These are phyloP conservation scores for Cartodere bifasciata DNA, from an alignment of 2,888 invertebrate species.

Conservation along the genomic window DNA sequence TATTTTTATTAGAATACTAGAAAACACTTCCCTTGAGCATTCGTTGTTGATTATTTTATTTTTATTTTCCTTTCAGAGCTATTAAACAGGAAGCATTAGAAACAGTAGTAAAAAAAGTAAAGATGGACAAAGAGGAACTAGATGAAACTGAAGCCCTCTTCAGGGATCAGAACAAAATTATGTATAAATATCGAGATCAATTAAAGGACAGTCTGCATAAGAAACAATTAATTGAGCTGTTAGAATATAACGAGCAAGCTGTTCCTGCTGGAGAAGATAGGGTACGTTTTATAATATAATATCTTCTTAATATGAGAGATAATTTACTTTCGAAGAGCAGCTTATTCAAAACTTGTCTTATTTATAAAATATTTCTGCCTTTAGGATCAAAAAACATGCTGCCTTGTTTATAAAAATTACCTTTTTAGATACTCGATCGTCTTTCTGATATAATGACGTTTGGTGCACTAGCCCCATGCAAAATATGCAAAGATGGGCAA, in stretches of 20 bases:
- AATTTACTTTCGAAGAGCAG: slow-evolving; percentile 2
- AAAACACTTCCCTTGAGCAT: not conserved
- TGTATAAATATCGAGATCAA: slow-evolving; percentile 55
- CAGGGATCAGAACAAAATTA: slow-evolving; percentile 57
- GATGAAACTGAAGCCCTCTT: slow-evolving; percentile 45
- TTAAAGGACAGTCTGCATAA: slow-evolving; percentile 47
- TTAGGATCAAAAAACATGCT: too few species aligned
- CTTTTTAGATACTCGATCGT: slow-evolving; percentile 56
- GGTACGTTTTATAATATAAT: slow-evolving; percentile 36
- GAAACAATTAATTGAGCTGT: slow-evolving; percentile 45
- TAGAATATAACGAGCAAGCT: slow-evolving; percentile 61
- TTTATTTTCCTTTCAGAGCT: slow-evolving; percentile 23
- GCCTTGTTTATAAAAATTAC: too few species aligned
- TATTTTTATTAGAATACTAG: not conserved
- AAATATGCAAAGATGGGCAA: slow-evolving; percentile 66
- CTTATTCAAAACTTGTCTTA: too few species aligned
- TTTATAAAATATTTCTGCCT: too few species aligned
- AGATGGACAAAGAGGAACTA: slow-evolving; percentile 40
- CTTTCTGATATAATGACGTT: slow-evolving; percentile 80
- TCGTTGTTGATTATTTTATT: not conserved
- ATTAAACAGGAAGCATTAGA: slow-evolving; percentile 42
- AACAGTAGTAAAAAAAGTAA: slow-evolving; percentile 54
- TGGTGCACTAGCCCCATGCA: slow-evolving; percentile 67
- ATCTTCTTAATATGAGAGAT: not conserved
- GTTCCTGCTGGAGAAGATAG: slow-evolving; percentile 52